Conservation (phyloP, 2,888 invertebrate genomes). For the Oeneis ivallda region DNA sequence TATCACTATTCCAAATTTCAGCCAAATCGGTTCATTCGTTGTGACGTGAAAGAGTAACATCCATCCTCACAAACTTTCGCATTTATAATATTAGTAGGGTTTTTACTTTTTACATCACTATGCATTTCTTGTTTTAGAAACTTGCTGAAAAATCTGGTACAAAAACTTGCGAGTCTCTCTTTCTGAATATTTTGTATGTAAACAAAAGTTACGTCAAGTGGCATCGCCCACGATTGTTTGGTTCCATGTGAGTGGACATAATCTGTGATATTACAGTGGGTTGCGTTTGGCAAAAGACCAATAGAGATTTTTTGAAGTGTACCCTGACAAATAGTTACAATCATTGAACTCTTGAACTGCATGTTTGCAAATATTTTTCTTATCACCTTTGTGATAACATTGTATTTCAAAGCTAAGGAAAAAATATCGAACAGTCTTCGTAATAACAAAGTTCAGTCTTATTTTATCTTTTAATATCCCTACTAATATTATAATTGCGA, state of each 20-base stretch:
- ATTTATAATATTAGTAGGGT: too few species aligned
- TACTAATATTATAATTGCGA: too few species aligned
- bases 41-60: too few species aligned
- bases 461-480: not conserved
- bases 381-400: not conserved
- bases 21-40: too few species aligned
- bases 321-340: conserved; percentile 12
- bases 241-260: not conserved
- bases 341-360: conserved; percentile 1
- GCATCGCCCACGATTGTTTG: conserved; percentile 9
- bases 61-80: too few species aligned
- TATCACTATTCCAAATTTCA: too few species aligned
- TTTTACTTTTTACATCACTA: too few species aligned
- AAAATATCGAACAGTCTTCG: not conserved
- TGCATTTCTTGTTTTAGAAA: too few species aligned
- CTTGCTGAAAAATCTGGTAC: too few species aligned
- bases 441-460: too few species aligned
- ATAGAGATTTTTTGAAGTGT: not conserved
- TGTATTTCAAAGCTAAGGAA: not conserved
- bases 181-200: conserved; percentile 1
- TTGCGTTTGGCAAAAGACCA: conserved; percentile 9
- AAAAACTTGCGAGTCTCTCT: not conserved
- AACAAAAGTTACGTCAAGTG: conserved; percentile 3
- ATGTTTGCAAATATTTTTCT: not conserved
- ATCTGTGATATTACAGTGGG: too few species aligned